phyloP scores from a whole-genome alignment of 2,113 vertebrate species.

The Marmota monax region DNA sequence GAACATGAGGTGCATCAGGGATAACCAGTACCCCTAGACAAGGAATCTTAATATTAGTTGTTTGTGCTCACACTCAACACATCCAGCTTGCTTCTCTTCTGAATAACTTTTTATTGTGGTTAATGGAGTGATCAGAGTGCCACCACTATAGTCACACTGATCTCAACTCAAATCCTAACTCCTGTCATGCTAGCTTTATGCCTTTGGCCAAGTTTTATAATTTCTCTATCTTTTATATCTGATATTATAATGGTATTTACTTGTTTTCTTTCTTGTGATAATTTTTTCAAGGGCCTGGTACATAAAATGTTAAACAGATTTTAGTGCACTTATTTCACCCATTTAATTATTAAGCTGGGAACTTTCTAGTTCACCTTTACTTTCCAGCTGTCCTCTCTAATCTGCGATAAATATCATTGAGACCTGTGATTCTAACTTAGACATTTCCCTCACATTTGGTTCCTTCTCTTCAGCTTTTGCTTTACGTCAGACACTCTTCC shows the following conservation, averaged over 20 bases:
- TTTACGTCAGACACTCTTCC: not conserved
- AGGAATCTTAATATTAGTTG: not conserved
- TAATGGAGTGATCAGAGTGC: not conserved
- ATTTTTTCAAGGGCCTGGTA: not conserved
- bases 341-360: conserved; percentile 29
- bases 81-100: not conserved
- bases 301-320: conserved; percentile 2
- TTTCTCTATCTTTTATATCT: not conserved
- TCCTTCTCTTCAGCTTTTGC: conserved; percentile 12
- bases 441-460: not conserved
- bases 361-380: not conserved
- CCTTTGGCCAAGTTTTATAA: not conserved
- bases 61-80: not conserved
- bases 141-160: not conserved
- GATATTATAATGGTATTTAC: not conserved
- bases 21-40: not conserved
- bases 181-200: not conserved
- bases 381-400: not conserved
- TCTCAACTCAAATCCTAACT: not conserved
- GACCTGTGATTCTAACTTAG: not conserved
- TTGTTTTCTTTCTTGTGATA: conserved; percentile 3
- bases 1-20: not conserved
- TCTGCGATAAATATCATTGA: not conserved
- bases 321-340: not conserved
- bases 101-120: not conserved